phyloP scores from a whole-genome alignment of 1,140 invertebrate species.

The Microplitis demolitor region DNA sequence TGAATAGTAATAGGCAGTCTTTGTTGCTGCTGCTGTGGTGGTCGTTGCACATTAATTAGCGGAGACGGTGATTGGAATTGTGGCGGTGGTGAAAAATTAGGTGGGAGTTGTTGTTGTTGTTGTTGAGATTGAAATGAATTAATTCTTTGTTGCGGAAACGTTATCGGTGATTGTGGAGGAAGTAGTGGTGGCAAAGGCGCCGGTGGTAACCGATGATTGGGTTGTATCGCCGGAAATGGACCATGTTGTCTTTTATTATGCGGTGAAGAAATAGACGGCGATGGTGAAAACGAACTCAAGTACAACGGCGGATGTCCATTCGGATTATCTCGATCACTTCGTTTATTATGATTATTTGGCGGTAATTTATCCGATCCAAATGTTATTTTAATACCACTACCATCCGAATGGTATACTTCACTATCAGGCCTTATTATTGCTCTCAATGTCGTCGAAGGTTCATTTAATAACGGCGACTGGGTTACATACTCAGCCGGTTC shows the following conservation, averaged over 20 bases:
- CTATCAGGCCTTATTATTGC: conserved; percentile 84
- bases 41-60: conserved; percentile 30
- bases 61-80: conserved; percentile 38
- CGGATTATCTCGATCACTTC: conserved; percentile 52
- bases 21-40: conserved; percentile 24
- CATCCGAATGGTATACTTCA: conserved; percentile 74
- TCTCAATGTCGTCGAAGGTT: conserved; percentile 74
- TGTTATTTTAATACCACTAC: conserved; percentile 75
- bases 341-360: conserved; percentile 58
- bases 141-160: conserved; percentile 60
- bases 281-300: conserved; percentile 35
- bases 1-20: conserved; percentile 54
- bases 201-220: conserved; percentile 50
- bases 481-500: conserved; percentile 47
- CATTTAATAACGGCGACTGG: conserved; percentile 37
- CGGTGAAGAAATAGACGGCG: conserved; percentile 32
- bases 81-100: conserved; percentile 49
- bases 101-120: conserved; percentile 41
- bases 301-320: conserved; percentile 45
- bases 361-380: conserved; percentile 70
- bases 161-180: conserved; percentile 50
- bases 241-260: conserved; percentile 53
- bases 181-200: conserved; percentile 55
- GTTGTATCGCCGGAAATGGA: conserved; percentile 53
- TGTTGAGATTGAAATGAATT: conserved; percentile 50